phyloP scores from a whole-genome alignment of 1,140 invertebrate species.

The Orchesella cincta region DNA sequence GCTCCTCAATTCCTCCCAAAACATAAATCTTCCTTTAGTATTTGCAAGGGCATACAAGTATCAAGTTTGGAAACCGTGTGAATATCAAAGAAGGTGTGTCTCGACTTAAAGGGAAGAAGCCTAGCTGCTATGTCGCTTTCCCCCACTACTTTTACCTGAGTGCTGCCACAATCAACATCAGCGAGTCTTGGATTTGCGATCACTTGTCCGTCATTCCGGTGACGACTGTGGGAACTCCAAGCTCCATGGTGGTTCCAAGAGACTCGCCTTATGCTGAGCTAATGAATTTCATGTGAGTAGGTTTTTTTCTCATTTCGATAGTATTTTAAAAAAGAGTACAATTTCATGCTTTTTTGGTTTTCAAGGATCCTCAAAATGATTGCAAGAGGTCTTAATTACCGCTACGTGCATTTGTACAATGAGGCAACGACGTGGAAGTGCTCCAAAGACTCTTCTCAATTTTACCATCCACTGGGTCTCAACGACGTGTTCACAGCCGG shows the following conservation, averaged over 20 bases:
- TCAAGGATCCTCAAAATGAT: background rate
- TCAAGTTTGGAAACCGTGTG: background rate
- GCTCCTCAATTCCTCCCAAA: too few relatives aligned
- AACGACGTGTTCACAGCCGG: background rate
- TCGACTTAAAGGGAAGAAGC: background rate
- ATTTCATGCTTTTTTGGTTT: background rate
- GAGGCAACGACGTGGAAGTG: background rate
- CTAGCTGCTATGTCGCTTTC: background rate
- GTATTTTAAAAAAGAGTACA: too few relatives aligned
- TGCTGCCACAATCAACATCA: background rate
- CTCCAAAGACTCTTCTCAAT: background rate
- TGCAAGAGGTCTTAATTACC: background rate
- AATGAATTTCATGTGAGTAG: slow-evolving; percentile 6
- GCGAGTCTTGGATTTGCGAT: background rate
- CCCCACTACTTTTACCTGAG: slow-evolving; percentile 22
- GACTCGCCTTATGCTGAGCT: background rate
- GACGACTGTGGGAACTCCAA: background rate
- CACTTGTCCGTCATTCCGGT: slow-evolving; percentile 13
- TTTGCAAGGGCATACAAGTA: background rate
- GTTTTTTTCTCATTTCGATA: too few relatives aligned
- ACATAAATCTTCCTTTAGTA: too few relatives aligned
- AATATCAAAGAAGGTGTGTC: background rate
- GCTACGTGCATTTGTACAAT: background rate
- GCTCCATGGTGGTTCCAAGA: background rate
- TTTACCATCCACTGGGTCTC: background rate